phyloP scores from a whole-genome alignment of 2,113 vertebrate genomes.

The Pogonocichla stellata region DNA sequence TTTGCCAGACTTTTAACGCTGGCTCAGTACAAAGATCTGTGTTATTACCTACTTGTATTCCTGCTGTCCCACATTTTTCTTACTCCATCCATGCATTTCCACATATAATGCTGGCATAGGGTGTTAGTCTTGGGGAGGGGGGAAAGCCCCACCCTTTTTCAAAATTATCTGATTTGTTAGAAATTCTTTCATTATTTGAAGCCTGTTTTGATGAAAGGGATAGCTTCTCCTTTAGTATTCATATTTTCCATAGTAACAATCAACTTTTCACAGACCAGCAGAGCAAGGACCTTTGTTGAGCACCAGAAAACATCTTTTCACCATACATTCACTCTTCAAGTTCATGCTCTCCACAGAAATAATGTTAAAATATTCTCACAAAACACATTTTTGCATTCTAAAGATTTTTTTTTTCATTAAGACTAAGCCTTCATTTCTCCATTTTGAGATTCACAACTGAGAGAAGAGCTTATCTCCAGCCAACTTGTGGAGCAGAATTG shows the following conservation, averaged over 20 bases:
- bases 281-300: neutral
- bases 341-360: neutral
- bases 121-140: neutral
- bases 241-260: neutral
- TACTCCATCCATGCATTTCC: neutral
- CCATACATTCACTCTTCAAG: neutral
- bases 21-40: neutral
- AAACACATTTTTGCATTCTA: neutral
- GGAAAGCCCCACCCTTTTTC: neutral
- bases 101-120: accelerated
- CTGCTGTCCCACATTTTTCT: neutral
- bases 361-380: neutral
- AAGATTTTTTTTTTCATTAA: neutral
- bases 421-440: neutral
- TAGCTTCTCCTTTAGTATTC: neutral
- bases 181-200: neutral
- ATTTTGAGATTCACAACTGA: neutral
- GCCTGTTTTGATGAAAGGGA: neutral
- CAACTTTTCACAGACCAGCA: neutral
- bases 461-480: neutral
- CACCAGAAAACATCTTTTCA: neutral
- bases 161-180: neutral
- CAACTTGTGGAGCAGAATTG: neutral
- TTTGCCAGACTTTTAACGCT: neutral
- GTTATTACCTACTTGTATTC: accelerated